These are phyloP conservation scores for Chloroceryle aenea DNA, from an alignment of 2,113 vertebrate species.

Conservation along the genomic window DNA sequence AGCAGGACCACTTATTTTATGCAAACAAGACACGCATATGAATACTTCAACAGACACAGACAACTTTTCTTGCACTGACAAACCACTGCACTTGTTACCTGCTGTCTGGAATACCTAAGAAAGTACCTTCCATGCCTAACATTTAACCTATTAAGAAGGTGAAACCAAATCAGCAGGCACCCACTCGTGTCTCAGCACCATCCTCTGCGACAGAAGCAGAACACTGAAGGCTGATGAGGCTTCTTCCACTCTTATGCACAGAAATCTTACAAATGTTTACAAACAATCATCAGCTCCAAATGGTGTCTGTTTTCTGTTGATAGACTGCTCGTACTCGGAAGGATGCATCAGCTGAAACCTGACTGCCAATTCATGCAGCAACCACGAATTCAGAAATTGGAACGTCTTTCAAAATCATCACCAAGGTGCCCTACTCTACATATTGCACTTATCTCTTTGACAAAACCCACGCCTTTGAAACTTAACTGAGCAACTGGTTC, in stretches of 20 bases:
- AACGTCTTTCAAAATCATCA: slow-evolving; percentile 17
- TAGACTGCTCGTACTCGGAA: background rate
- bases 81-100: background rate
- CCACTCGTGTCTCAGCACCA: background rate
- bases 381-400: background rate
- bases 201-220: background rate
- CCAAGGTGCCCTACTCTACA: slow-evolving; percentile 12
- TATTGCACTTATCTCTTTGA: background rate
- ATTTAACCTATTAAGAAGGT: background rate
- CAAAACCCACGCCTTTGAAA: slow-evolving; percentile 37
- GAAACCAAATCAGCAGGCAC: background rate
- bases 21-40: background rate
- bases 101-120: background rate
- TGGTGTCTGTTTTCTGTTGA: background rate
- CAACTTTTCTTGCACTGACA: background rate
- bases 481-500: slow-evolving; percentile 38
- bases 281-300: slow-evolving; percentile 21
- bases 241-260: background rate
- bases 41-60: background rate
- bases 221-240: background rate
- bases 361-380: background rate
- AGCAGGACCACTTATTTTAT: background rate
- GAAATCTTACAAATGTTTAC: slow-evolving; percentile 6
- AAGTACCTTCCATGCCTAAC: background rate
- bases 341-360: background rate